Evolutionary conservation across 1,140 invertebrate species (phyloP), one percentile per base, ranked within the genome.

Genomic region (Archivesica marissinica): DNA sequence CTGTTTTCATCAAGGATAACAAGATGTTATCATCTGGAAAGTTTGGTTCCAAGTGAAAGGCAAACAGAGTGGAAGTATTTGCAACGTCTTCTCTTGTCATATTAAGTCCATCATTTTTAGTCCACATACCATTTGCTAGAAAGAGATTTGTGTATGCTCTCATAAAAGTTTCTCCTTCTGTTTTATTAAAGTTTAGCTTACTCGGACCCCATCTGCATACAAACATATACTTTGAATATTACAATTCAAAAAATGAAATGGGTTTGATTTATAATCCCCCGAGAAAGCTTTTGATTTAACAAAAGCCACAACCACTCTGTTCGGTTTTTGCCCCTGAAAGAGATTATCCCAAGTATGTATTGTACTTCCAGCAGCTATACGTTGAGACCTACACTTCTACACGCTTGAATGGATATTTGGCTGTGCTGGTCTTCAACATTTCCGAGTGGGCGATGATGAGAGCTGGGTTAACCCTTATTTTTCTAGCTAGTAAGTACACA

Each of bases 211-310:
- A 83, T 83, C 81, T 33, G 41, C 68, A 50, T 64, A 83, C n/a
- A 83, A 6, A 64, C 68, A 74, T 33, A 70, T 81, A 30, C 61
- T 70, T 52, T 81, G 44, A 70, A 68, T 68, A 41, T 80, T 38
- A 56, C 79, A 81, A 35, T 72, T 70, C 47, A 50, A 23, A 52
- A 72, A 81, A 56, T 81, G 47, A 70, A 83, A 83, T 64, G 68
- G 81, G 76, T 83, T 83, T 75, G 52, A 74, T 47, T 75, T 83
- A 75, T 83, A 83, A 64, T 83, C 81, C 17, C 81, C 81, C 1
- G 81, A 83, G 15, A 83, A 23, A 52, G 81, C 70, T 38, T 74
- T 83, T 83, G 81, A 83, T 75, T 75, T 83, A 28, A 83, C 70
- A 75, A 83, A 83, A 6, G 15, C 70, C 11, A 75, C 56, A 11